Base-by-base conservation (phyloP, 2,888 invertebrate genomes). In the Aleiodes leptofemur region DNA sequence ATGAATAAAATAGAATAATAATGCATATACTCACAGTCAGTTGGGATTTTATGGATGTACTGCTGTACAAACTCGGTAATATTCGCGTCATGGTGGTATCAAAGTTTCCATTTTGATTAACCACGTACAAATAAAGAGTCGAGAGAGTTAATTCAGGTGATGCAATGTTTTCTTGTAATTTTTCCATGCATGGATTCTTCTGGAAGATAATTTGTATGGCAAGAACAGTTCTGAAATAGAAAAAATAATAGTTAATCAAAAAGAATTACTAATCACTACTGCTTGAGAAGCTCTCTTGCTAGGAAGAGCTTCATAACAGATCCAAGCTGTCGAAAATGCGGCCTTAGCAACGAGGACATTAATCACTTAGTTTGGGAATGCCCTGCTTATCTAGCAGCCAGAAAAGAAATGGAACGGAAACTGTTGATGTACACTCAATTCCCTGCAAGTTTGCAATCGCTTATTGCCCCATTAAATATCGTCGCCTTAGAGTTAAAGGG, bases 41-140 rank as follows among this genome's bases (percentile, higher is more conserved):
- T 71, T 85, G 83, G 72, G 86, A 86, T 59, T 80, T 76, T 50
- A 84, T 79, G 4, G 82, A 79, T 14, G 82, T 78, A 51, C 79
- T 81, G 77, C 85, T 78, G 77, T 84, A 86, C 57, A 88, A 79
- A 68, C 75, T 82, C n/a, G 87, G 87, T 59, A 89, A 73, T 34
- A 81, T 81, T 75, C 86, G 86, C 9, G 89, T 89, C 82, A 86
- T 83, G 5, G 79, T 55, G 11, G 66, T 78, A 74, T 89, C 86
- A 70, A 88, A 86, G 53, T 80, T 84, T 34, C 87, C 85, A 14
- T 84, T 79, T 64, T 84, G 82, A 77, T 89, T 85, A 38, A 86
- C 83, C 4, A 88, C 83, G 79, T 89, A 89, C 72, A 88, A 79
- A 38, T 85, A 64, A 14, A 89, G 80, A 3, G 86, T 77, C 38